Base-by-base conservation (phyloP, 2,797 vertebrate genomes). In the Bucorvus abyssinicus region DNA sequence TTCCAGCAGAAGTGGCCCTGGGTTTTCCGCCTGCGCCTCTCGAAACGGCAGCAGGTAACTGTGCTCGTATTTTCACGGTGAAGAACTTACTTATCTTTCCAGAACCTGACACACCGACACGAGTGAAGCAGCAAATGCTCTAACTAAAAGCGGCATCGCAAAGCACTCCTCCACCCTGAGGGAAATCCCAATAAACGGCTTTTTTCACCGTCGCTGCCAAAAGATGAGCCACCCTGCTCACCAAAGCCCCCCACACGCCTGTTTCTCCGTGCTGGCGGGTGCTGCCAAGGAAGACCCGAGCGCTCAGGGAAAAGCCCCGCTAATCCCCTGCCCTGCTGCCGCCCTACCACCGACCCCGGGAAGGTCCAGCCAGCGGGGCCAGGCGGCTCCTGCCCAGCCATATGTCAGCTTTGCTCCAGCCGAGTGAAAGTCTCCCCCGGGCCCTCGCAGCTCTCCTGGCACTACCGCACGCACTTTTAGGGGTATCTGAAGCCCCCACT, bases 381-480 rank as follows among this genome's bases (percentile, higher is more conserved):
- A 85, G 19, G 89, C 84, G 75, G 75, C 76, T 90, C 92, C 90
- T 95, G 96, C 95, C 93, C 86, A 60, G 92, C 96, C 96, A 93
- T 96, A 97, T 97, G 93, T 61, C 90, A 86, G 65, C 77, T 87
- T 30, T 21, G 65, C 86, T 74, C 67, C 68, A 55, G 63, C 16
- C 1, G 6, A 79, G 75, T 52, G 29, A 74, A 82, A 93, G 77
- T 67, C 95, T 34, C 68, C 67, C 73, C 49, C 64, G 14, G 42
- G 61, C 34, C 71, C 55, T 34, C 32, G 18, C 0, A 42, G 60
- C 64, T 23, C 22, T 26, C 23, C 65, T 11, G 32, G 47, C 53
- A 12, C 27, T 4, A 50, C 8, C 8, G 36, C 19, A n/a, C 26
- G 11, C 76, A 23, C 42, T 71, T 44, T 5, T 7, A 5, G 76